A percentile compares a stretch with the other conserved stretches of the same genome.
These are phyloP conservation scores for Strix aluco DNA, from an alignment of 2,113 vertebrate genomes.

Conservation along the genomic window DNA sequence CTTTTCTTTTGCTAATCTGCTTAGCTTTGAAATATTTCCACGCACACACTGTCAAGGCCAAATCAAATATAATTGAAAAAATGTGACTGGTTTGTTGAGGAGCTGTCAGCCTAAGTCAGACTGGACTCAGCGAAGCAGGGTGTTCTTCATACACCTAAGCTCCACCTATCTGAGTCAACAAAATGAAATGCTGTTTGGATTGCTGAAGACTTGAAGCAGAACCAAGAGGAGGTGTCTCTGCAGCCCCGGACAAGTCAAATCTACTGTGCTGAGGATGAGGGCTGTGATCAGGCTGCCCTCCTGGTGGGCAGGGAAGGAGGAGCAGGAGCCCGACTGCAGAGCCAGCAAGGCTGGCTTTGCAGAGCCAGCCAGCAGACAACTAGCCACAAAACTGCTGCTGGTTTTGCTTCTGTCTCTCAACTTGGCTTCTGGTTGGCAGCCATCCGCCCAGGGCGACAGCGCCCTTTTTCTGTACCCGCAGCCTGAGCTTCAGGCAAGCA, in stretches of 20 bases:
- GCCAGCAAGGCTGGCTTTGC: neutral
- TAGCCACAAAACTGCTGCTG: neutral
- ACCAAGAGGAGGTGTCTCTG: neutral
- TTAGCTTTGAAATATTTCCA: neutral
- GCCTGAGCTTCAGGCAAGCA: neutral
- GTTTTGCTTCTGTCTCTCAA: neutral
- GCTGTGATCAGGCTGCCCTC: neutral
- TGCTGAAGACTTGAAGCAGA: neutral
- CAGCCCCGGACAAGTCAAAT: neutral
- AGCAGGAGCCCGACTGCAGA: neutral
- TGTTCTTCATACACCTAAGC: neutral
- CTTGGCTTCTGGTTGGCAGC: neutral
- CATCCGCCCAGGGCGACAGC: rapidly evolving
- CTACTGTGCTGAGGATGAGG: neutral
- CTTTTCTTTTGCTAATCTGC: constrained; percentile 3
- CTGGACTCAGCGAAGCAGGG: rapidly evolving
- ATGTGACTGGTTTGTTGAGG: neutral
- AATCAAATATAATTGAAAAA: constrained; percentile 32
- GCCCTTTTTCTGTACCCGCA: neutral
- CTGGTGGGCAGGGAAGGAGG: neutral
- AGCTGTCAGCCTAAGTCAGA: neutral
- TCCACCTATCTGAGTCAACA: constrained; percentile 7
- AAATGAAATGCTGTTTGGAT: neutral
- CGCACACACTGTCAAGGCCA: neutral
- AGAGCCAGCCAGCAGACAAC: neutral